Conservation (phyloP, 1,140 invertebrate species). For the Bemisia tabaci region DNA sequence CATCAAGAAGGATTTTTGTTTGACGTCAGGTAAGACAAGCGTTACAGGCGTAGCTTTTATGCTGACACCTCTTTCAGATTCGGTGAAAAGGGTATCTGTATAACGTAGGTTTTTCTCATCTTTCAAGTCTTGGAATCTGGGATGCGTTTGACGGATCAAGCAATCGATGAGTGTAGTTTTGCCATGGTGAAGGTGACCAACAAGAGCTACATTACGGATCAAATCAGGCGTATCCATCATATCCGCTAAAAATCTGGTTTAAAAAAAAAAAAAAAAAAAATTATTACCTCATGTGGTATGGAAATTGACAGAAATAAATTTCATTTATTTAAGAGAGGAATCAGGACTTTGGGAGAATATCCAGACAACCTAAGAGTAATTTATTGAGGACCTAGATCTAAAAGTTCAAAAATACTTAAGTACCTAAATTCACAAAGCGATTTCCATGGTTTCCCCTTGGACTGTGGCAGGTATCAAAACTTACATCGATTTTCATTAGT, state of each 20-base stretch:
- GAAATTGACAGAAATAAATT: no score
- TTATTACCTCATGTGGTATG: no score
- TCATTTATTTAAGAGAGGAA: no score
- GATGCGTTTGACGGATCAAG: conserved; percentile 93
- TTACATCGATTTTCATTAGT: no score
- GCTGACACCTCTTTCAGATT: conserved; percentile 93
- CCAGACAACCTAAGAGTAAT: no score
- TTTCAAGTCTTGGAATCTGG: conserved; percentile 53
- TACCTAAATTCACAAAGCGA: no score
- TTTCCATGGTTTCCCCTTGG: no score
- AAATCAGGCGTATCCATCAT: conserved; percentile 92
- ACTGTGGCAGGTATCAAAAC: no score
- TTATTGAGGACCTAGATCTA: no score
- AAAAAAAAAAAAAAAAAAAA: no score
- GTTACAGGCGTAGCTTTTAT: conserved; percentile 95
- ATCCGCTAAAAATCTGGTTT: conserved; percentile 80
- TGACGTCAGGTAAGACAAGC: conserved; percentile 82
- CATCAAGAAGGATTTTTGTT: conserved; percentile 86
- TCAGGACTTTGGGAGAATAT: no score
- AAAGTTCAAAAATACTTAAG: no score
- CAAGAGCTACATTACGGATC: conserved; percentile 88
- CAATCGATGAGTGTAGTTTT: conserved; percentile 99
- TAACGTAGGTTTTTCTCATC: conserved; percentile 75
- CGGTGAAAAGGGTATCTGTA: conserved; percentile 94
- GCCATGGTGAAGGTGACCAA: conserved; percentile 97